Base-by-base conservation (phyloP, 2,888 invertebrate species). In the Polia nebulosa region DNA sequence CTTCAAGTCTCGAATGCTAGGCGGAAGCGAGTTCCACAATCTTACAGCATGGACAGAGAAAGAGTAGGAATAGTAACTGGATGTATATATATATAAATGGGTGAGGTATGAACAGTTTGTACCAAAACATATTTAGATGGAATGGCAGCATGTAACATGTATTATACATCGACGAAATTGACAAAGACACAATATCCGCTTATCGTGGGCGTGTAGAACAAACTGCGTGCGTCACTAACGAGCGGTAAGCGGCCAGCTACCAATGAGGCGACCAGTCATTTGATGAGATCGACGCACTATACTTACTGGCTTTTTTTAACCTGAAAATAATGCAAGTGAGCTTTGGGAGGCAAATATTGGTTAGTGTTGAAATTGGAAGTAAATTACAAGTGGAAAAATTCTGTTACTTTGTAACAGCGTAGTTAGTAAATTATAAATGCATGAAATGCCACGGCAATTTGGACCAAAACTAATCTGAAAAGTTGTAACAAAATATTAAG, bases 261-360 rank as follows among this genome's bases (percentile, higher is more conserved):
- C 53, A 25, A 8, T 0, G 13, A 17, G 17, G 29, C 17, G 39
- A 52, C n/a, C 53, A 45, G 36, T n/a, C n/a, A 22, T 34, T 25
- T 27, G 20, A 45, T 44, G 51, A 57, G 49, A 53, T 51, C 49
- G 22, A 45, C 45, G 57, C 20, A 62, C 53, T 32, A 39, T 45
- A 53, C 49, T 52, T 66, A 61, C 53, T 11, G 9, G 61, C 45
- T 64, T 69, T 66, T 56, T 32, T 39, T 20, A 68, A 52, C 22
- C 27, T 45, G 27, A 13, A 52, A 57, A 70, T 27, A 4, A 45
- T 45, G 32, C 20, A 56, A 49, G 11, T 36, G 9, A 17, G 34
- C 36, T 45, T 17, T 25, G 22, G 11, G 15, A 29, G 5, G 17
- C 39, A 11, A 6, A 1, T 13, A 44, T 15, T 22, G 9, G 15